Evolutionary conservation across 2,113 vertebrate genomes (phyloP).

Genomic region (Cricetomys ansorgei): DNA sequence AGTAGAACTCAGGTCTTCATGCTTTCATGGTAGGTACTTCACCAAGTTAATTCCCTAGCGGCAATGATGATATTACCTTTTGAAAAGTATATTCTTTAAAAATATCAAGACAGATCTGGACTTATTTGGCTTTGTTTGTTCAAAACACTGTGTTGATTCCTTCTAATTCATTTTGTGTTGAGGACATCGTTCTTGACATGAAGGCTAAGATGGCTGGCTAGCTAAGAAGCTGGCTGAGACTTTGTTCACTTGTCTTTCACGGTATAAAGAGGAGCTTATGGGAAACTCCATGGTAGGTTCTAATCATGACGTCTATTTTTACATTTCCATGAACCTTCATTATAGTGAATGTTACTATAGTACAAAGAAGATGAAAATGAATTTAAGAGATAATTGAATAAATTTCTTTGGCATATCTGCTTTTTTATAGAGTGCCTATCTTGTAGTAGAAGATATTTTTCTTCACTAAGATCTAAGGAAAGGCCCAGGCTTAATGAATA

Average conservation of each 20-base stretch:
- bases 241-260: background rate
- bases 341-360: background rate
- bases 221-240: constrained; percentile 1
- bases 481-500: background rate
- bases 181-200: background rate
- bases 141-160: constrained; percentile 17
- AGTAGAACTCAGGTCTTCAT: background rate
- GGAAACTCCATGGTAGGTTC: background rate
- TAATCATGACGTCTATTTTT: constrained; percentile 29
- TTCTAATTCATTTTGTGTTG: constrained; percentile 60
- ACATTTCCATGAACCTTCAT: background rate
- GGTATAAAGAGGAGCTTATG: background rate
- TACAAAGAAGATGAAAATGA: constrained; percentile 10
- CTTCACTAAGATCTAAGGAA: background rate
- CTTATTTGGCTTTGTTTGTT: constrained; percentile 22
- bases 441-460: background rate
- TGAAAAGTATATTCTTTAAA: background rate
- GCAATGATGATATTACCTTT: background rate
- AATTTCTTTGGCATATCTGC: background rate
- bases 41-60: background rate
- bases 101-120: constrained; percentile 21
- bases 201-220: constrained; percentile 24
- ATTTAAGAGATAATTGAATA: background rate
- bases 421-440: background rate
- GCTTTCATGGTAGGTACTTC: background rate